Conservation (phyloP, 2,888 invertebrate genomes). For the Pyrrhosoma nymphula region DNA sequence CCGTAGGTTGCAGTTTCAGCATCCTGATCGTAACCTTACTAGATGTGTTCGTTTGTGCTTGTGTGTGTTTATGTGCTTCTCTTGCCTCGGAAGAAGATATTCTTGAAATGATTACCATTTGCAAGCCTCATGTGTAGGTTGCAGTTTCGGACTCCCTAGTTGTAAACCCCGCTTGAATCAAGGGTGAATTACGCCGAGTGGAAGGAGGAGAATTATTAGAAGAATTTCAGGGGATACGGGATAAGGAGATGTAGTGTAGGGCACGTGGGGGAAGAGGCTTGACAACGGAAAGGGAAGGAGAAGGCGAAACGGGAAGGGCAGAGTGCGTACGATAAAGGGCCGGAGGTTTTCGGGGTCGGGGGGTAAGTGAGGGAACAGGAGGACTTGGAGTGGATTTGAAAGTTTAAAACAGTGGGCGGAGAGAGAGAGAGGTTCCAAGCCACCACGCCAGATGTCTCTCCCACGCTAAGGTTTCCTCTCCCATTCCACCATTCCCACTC, state of each 20-base stretch:
- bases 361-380: background rate
- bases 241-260: background rate
- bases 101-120: background rate
- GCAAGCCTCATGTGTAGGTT: background rate
- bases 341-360: background rate
- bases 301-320: background rate
- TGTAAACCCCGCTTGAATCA: background rate
- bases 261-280: background rate
- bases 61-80: background rate
- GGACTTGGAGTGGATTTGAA: conserved; percentile 59
- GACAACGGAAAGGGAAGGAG: no score
- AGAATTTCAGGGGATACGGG: conserved; percentile 18
- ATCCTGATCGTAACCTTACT: background rate
- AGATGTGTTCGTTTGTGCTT: background rate
- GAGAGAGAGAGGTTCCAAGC: conserved; percentile 48
- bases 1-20: no score
- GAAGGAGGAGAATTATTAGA: background rate
- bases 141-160: background rate
- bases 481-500: background rate
- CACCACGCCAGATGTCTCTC: conserved; percentile 58
- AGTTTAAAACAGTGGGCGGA: conserved; percentile 57
- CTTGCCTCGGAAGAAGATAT: background rate
- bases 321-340: background rate
- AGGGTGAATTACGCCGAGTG: background rate
- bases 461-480: conserved; percentile 40